These are phyloP conservation scores for Heliconius erato DNA, from an alignment of 2,888 invertebrate species.

Conservation along the genomic window DNA sequence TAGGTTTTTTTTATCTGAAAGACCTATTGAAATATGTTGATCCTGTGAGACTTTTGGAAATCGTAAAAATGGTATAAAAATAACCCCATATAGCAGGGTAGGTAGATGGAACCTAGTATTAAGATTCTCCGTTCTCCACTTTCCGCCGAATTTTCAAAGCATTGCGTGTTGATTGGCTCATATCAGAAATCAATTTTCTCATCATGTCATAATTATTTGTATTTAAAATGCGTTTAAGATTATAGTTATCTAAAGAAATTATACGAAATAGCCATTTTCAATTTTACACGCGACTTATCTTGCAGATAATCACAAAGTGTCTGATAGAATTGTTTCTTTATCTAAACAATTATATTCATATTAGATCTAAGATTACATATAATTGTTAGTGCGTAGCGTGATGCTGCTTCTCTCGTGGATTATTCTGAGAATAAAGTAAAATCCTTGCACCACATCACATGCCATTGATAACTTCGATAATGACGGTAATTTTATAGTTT, in stretches of 20 bases:
- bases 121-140: too few relatives aligned
- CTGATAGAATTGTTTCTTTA: constrained; percentile 42
- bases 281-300: constrained; percentile 13
- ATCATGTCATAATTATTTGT: not conserved
- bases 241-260: constrained; percentile 12
- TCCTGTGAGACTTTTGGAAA: too few relatives aligned
- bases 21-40: too few relatives aligned
- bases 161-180: too few relatives aligned
- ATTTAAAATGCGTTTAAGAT: constrained; percentile 12
- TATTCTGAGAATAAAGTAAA: not conserved
- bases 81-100: too few relatives aligned
- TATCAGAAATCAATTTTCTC: not conserved
- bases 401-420: not conserved
- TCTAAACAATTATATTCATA: constrained; percentile 45
- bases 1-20: too few relatives aligned
- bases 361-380: constrained; percentile 42
- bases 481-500: not conserved
- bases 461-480: not conserved
- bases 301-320: constrained; percentile 36
- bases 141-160: too few relatives aligned
- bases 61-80: too few relatives aligned
- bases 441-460: not conserved
- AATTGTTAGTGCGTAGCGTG: constrained; percentile 40
- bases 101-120: too few relatives aligned
- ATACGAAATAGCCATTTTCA: constrained; percentile 10